Evolutionary conservation across 2,113 vertebrate species (phyloP), one percentile per base, ranked within the genome.

Genomic region (Lucifuga dentata): DNA sequence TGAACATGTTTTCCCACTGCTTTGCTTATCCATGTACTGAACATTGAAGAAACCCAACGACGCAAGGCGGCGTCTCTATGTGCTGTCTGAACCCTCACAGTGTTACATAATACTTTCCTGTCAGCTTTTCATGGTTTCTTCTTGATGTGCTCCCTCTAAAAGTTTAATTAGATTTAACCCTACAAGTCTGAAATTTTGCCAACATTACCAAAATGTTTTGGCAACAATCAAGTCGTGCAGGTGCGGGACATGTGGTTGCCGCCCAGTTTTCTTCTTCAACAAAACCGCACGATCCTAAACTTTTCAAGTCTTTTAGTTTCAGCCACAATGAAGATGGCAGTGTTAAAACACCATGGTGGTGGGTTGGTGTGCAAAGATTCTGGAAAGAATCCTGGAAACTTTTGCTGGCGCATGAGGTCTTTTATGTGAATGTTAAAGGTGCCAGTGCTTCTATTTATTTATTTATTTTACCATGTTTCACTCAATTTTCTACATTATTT

Each of bases 341-440:
- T 20, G 15, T 10, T 33, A 58, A 40, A 55, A 41, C 32, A 63
- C 13, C 38, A 21, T 23, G 78, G 76, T 84, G 82, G 59, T 40
- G 59, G 76, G 29, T 26, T 33, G 23, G 12, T 5, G 15, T 53
- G 38, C 17, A 19, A 29, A 29, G 26, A 5, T 29, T 3, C 26
- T 29, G 26, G 26, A 29, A 5, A 7, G 26, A 7, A 3, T 29
- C 26, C 26, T 32, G 17, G 9, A 10, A 12, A 35, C 35, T 39
- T 68, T 17, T 15, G 35, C 40, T 13, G 41, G 12, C 16, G 36
- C 8, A 13, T 19, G 35, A 44, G 24, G 39, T 62, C 39, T 68
- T 35, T 23, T 32, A 43, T 56, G 45, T 20, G 17, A 5, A n/a
- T 24, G 39, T 19, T 17, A 20, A 33, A 55, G 50, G 23, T 62